A percentile compares a stretch with the other conserved stretches of the same genome.
These are phyloP conservation scores for Cactoblastis cactorum DNA, from an alignment of 2,888 invertebrate genomes.

Conservation along the genomic window DNA sequence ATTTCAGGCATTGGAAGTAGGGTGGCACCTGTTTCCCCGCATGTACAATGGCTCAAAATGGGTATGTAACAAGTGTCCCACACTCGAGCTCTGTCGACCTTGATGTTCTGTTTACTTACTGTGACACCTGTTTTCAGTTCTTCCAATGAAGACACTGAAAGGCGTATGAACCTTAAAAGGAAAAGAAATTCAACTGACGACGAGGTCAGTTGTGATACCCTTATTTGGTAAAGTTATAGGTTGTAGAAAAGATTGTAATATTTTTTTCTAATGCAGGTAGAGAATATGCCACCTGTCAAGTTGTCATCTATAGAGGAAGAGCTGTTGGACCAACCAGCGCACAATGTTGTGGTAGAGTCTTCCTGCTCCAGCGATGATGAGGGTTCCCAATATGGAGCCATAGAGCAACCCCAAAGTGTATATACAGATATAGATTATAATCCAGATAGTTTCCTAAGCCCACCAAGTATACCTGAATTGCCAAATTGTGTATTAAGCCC, in stretches of 20 bases:
- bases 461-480: constrained; percentile 66
- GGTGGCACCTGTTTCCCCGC: constrained; percentile 43
- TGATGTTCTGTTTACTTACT: constrained; percentile 56
- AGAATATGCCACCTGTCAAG: constrained; percentile 69
- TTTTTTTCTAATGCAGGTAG: constrained; percentile 51
- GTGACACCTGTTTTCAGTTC: constrained; percentile 50
- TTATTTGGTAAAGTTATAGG: constrained; percentile 16
- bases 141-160: constrained; percentile 58
- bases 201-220: constrained; percentile 51
- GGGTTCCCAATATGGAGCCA: constrained; percentile 44
- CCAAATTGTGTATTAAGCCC: constrained; percentile 68
- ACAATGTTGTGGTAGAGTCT: constrained; percentile 66
- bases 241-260: constrained; percentile 15
- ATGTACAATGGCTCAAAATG: constrained; percentile 67
- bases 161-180: constrained; percentile 60
- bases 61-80: constrained; percentile 56
- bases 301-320: constrained; percentile 46
- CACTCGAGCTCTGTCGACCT: constrained; percentile 45
- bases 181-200: constrained; percentile 69
- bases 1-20: constrained; percentile 52
- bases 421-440: constrained; percentile 69
- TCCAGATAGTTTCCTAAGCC: constrained; percentile 70
- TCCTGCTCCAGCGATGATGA: constrained; percentile 71
- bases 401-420: constrained; percentile 59
- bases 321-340: constrained; percentile 52